phyloP scores from a whole-genome alignment of 1,140 invertebrate genomes.

The Nymphalis io region DNA sequence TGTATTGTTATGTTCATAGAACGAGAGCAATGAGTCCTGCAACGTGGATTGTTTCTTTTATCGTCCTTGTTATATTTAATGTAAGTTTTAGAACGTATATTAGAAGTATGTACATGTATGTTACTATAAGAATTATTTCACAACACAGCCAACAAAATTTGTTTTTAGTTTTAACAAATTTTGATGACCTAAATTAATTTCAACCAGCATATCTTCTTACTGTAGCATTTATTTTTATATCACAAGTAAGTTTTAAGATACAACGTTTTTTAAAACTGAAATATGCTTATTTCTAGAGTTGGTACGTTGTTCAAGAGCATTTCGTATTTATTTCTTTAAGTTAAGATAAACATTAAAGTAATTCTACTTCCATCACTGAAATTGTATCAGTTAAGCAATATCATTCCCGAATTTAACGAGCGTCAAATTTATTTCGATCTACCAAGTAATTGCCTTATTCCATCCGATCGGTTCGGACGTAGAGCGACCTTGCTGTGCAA shows the following conservation, averaged over 20 bases:
- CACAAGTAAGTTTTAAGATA: too few relatives aligned
- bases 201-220: too few relatives aligned
- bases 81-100: slow-evolving; percentile 38
- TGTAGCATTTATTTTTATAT: too few relatives aligned
- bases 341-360: neutral
- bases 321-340: neutral
- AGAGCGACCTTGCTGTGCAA: slow-evolving; percentile 15
- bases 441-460: slow-evolving; percentile 21
- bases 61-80: slow-evolving; percentile 47
- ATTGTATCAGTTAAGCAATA: slow-evolving; percentile 18
- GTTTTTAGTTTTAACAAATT: too few relatives aligned
- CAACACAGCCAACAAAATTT: too few relatives aligned
- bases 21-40: slow-evolving; percentile 47
- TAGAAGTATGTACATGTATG: neutral
- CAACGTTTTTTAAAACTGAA: too few relatives aligned
- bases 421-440: slow-evolving; percentile 29
- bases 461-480: slow-evolving; percentile 17
- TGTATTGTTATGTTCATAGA: slow-evolving; percentile 35
- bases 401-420: slow-evolving; percentile 17
- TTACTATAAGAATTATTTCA: too few relatives aligned
- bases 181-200: too few relatives aligned
- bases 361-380: slow-evolving; percentile 12
- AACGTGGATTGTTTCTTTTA: slow-evolving; percentile 50
- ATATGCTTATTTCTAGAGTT: too few relatives aligned
- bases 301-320: neutral